Base-by-base conservation (phyloP, 2,113 vertebrate genomes). In the Ploceus nigricollis region DNA sequence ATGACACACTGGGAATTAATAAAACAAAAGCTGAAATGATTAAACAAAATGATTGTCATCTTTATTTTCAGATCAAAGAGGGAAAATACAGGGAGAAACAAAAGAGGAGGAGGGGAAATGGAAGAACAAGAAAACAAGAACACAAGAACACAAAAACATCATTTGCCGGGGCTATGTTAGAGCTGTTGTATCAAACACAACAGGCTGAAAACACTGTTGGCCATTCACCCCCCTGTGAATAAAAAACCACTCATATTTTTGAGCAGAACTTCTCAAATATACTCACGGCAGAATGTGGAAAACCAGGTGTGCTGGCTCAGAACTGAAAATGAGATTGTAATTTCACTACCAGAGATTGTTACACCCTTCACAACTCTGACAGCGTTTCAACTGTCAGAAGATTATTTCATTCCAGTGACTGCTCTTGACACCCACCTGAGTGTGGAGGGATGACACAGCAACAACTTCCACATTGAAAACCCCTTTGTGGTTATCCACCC, bases 401-500 rank as follows among this genome's bases (percentile, higher is more conserved):
- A 39, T 27, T 44, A 44, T 21, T 44, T 39, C 28, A 35, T 51
- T 77, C 8, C 40, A 42, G n/a, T 13, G 39, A 51, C 30, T 48
- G 21, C 48, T 47, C 51, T 81, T 35, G 35, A 83, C 40, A 79
- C 77, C 83, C 97, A 99, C 99, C 98, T 99, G 99, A 47, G 99
- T 99, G 92, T 99, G 99, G 71, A 99, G 97, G 35, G 99, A 98
- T 82, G 99, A 99, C 40, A 98, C 99, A 64, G 99, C 86, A 82
- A 99, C 98, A 53, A 99, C 99, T 94, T 99, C 99, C 17, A 99
- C 99, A 5, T 99, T 99, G 96, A 99, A 99, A 42, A 99, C 99
- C 30, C 99, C 99, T 98, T 99, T 98, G 96, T 99, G 99, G 97
- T 99, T 99, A 97, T 99, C 99, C 39, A 99, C 99, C 99, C 99